phyloP scores from a whole-genome alignment of 2,113 vertebrate genomes.

The Sapajus apella region DNA sequence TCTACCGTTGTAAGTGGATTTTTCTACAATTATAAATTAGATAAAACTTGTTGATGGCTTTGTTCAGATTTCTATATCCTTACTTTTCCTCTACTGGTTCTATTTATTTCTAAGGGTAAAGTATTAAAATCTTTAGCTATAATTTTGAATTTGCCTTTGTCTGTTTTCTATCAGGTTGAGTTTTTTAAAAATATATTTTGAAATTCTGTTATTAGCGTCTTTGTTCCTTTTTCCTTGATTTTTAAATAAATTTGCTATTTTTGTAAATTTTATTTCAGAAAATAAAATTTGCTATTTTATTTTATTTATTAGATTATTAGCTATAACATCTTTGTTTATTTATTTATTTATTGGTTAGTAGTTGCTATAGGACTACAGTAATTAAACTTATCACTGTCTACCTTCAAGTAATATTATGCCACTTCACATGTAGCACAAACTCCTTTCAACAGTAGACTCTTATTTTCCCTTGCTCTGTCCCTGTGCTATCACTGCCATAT shows the following conservation, averaged over 20 bases:
- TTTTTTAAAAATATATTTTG: not conserved
- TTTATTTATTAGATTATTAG: not conserved
- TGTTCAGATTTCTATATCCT: not conserved
- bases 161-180: not conserved
- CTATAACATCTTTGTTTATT: not conserved
- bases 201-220: not conserved
- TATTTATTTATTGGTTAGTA: not conserved
- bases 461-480: not conserved
- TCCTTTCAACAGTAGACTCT: not conserved
- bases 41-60: not conserved
- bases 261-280: not conserved
- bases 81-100: not conserved
- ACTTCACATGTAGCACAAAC: not conserved
- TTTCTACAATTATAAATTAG: not conserved
- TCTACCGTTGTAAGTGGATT: not conserved
- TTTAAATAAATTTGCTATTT: not conserved
- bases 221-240: not conserved
- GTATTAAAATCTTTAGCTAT: not conserved
- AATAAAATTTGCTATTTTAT: not conserved
- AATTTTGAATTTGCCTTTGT: not conserved
- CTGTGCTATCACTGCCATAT: not conserved
- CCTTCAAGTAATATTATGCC: not conserved
- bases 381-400: not conserved
- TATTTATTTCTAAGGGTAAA: not conserved
- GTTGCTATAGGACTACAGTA: not conserved